Base-by-base conservation (phyloP, 2,113 vertebrate genomes). In the Etheostoma spectabile region DNA sequence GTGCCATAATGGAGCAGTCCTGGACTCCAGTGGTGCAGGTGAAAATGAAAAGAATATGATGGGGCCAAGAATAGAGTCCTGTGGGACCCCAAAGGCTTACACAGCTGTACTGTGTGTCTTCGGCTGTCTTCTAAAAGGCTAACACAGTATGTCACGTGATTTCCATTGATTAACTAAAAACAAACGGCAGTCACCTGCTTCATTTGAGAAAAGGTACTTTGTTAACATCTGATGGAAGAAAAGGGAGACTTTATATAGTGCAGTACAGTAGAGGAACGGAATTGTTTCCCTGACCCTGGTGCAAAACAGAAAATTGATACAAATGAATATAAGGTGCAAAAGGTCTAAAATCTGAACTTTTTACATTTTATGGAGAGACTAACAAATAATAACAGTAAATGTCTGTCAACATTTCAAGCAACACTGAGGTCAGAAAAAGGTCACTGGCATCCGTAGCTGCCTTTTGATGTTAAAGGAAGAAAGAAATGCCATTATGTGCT, bases 61-160 rank as follows among this genome's bases (percentile, higher is more conserved):
- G 15, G 24, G 75, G 35, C 69, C 75, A 3, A 61, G 65, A 71
- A 51, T 16, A 59, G 42, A 77, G 55, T 22, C 77, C 66, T 65
- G 85, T 48, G 53, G 76, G 71, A 83, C 48, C 1, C 56, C 80
- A 27, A 48, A 71, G 55, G 16, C 35, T 65, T 48, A 48, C 12
- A 21, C 38, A 55, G 74, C 52, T 46, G 21, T 38, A 55, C 10
- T 53, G 13, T 55, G 48, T 24, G 35, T 77, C 52, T 74, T 45
- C 61, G 66, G 49, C 42, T 38, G 19, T 7, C 3, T 42, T 16
- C 24, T 62, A 42, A 49, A 70, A 57, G 42, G 49, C 73, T 71
- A 52, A 65, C 52, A 11, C 16, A 21, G 5, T n/a, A 6, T 57
- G 64, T 69, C 21, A 49, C 0, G 1, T 22, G 14, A 48, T 42